Evolutionary conservation across 2,113 vertebrate genomes (phyloP).

Genomic region (Podilymbus podiceps): DNA sequence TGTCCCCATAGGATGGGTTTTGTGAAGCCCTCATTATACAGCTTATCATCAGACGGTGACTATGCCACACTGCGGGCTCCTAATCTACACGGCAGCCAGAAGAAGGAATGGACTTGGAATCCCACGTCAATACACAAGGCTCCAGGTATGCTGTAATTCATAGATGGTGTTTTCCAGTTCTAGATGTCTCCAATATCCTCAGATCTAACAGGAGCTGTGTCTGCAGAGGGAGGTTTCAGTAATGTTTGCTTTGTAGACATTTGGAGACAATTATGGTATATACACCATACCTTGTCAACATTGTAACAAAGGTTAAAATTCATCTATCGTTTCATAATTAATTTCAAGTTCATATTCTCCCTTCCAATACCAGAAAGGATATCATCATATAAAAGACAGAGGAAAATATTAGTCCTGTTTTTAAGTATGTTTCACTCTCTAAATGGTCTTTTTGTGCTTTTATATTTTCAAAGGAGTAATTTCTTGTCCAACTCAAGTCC

Average conservation of each 20-base stretch:
- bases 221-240: not conserved
- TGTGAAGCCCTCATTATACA: not conserved
- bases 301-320: not conserved
- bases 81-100: not conserved
- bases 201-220: not conserved
- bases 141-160: not conserved
- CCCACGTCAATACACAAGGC: not conserved
- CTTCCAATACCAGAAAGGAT: not conserved
- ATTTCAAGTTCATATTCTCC: not conserved
- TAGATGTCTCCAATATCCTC: not conserved
- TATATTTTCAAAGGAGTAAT: not conserved
- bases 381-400: not conserved
- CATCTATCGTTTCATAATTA: not conserved
- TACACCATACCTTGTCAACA: not conserved
- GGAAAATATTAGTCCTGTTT: not conserved
- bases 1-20: not conserved
- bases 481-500: not conserved
- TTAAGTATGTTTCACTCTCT: not conserved
- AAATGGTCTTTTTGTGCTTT: not conserved
- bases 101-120: not conserved
- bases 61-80: too few species aligned
- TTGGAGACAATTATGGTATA: not conserved
- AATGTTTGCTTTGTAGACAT: not conserved
- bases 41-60: not conserved
- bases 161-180: rapidly evolving